Conservation (phyloP, 1,140 invertebrate species). For the Trichonephila clavata region DNA sequence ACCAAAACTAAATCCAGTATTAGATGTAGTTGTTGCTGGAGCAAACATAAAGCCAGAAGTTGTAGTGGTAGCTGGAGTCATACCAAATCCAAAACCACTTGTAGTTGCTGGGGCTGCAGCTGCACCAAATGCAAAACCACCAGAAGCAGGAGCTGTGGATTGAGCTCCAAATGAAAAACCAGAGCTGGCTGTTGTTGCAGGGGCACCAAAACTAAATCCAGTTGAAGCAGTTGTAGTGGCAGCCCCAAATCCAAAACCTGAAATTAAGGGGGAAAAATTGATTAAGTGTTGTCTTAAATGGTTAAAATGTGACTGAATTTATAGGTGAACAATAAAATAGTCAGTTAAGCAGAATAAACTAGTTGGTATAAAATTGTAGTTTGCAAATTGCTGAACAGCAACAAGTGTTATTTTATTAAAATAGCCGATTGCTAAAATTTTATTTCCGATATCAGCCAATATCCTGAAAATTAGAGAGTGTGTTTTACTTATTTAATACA, state of each 20-base stretch:
- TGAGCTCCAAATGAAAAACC: conserved; percentile 40
- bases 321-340: too few species aligned
- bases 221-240: background rate
- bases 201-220: conserved; percentile 38
- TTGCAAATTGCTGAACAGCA: too few species aligned
- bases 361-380: too few species aligned
- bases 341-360: too few species aligned
- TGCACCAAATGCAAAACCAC: background rate
- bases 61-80: background rate
- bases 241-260: conserved; percentile 51
- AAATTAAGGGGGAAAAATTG: background rate
- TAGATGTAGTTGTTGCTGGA: background rate
- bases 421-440: too few species aligned
- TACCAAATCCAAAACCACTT: background rate
- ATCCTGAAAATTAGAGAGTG: too few species aligned
- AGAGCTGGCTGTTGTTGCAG: background rate
- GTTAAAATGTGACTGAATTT: too few species aligned
- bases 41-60: background rate
- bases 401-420: too few species aligned
- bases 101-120: background rate
- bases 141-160: background rate
- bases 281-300: background rate
- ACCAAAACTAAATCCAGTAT: background rate
- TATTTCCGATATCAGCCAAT: too few species aligned
- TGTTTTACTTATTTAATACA: too few species aligned